Evolutionary conservation across 2,888 invertebrate genomes (phyloP).

Genomic region (Sipha maydis): DNA sequence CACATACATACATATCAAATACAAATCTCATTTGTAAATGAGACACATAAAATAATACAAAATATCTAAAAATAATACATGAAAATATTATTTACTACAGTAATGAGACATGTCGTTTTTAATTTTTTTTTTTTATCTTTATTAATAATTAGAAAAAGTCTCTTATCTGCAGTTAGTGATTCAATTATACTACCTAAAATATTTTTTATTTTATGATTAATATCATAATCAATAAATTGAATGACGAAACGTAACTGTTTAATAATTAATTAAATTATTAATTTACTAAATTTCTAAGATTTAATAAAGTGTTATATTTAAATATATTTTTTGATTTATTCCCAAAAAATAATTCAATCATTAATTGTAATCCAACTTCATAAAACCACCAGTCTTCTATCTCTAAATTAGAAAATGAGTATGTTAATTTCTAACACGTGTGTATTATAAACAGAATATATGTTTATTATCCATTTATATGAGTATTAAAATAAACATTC

Average conservation of each 20-base stretch:
- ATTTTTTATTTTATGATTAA: background rate
- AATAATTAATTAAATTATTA: background rate
- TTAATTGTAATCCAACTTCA: background rate
- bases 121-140: no score
- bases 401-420: constrained; percentile 35
- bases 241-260: background rate
- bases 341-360: background rate
- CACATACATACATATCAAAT: background rate
- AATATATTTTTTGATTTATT: background rate
- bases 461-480: constrained; percentile 7
- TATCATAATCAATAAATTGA: background rate
- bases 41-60: no score
- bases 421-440: background rate
- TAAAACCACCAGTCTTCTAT: constrained; percentile 46
- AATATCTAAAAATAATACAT: no score
- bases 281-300: background rate
- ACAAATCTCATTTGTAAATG: no score
- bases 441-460: background rate
- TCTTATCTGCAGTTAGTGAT: no score
- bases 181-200: background rate
- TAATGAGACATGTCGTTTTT: no score
- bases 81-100: no score
- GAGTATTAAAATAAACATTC: constrained; percentile 8
- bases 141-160: no score
- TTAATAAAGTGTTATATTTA: background rate